Conservation (phyloP, 2,888 invertebrate genomes). For the Stramonita haemastoma region DNA sequence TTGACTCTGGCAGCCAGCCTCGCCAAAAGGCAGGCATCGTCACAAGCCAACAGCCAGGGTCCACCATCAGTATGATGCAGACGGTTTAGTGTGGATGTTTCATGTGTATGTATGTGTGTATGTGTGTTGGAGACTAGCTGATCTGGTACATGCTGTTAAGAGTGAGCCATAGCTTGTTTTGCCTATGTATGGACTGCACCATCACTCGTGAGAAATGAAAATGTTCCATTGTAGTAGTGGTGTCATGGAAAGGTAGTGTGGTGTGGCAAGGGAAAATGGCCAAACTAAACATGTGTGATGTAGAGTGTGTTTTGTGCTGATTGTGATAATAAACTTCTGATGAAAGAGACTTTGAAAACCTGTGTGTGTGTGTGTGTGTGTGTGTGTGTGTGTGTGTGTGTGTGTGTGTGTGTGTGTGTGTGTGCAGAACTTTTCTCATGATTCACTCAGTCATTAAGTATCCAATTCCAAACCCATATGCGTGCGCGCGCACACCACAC, state of each 20-base stretch:
- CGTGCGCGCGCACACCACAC: background rate
- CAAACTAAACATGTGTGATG: background rate
- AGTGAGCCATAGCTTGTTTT: no score
- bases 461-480: no score
- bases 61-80: background rate
- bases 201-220: no score
- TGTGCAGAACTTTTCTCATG: no score
- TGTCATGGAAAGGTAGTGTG: background rate
- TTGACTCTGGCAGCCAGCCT: background rate
- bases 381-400: background rate
- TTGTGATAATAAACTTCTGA: background rate
- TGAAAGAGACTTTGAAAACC: background rate
- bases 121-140: background rate
- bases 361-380: background rate
- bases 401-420: background rate
- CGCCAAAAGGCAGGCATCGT: background rate
- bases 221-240: no score
- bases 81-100: background rate
- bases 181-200: no score
- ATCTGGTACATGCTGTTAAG: no score
- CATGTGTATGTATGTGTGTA: background rate
- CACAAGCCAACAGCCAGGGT: background rate
- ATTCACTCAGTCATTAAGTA: no score
- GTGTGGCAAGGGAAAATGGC: no score
- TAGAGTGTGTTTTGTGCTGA: background rate